These are phyloP conservation scores for Drosophila burlai DNA, from an alignment of 1,140 invertebrate genomes.

Conservation along the genomic window DNA sequence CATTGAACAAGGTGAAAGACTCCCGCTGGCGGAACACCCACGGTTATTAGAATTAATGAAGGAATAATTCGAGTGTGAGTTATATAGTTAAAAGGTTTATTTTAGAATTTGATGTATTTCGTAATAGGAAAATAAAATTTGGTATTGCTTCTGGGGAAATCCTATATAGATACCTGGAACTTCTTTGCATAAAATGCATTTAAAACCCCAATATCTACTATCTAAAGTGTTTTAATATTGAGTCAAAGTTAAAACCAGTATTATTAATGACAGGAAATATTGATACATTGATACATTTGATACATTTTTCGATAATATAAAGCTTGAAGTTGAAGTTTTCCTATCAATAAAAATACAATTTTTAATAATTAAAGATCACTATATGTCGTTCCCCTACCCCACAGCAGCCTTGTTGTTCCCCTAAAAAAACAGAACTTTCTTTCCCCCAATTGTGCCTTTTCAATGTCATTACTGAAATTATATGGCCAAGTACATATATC, in stretches of 20 bases:
- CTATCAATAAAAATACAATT: too few species aligned
- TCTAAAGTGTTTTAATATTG: background rate
- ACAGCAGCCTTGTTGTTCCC: background rate
- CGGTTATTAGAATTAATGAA: conserved; percentile 14
- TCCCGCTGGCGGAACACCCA: conserved; percentile 31
- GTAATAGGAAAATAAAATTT: background rate
- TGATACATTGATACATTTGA: too few species aligned
- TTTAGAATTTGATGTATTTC: background rate
- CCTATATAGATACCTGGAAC: background rate
- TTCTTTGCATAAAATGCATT: background rate
- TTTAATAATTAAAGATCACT: too few species aligned
- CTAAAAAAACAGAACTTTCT: conserved; percentile 38
- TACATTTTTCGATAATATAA: too few species aligned
- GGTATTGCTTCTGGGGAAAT: background rate
- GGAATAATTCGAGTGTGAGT: conserved; percentile 1
- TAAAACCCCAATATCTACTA: background rate
- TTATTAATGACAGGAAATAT: background rate
- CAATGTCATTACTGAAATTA: conserved; percentile 57
- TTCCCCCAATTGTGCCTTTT: conserved; percentile 37
- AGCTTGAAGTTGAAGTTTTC: too few species aligned
- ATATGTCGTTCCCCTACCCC: too few species aligned
- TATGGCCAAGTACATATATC: conserved; percentile 12
- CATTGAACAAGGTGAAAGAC: conserved; percentile 40
- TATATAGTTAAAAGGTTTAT: background rate
- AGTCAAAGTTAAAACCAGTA: background rate